These are phyloP conservation scores for Valencia hispanica DNA, from an alignment of 2,797 vertebrate genomes.

Conservation along the genomic window DNA sequence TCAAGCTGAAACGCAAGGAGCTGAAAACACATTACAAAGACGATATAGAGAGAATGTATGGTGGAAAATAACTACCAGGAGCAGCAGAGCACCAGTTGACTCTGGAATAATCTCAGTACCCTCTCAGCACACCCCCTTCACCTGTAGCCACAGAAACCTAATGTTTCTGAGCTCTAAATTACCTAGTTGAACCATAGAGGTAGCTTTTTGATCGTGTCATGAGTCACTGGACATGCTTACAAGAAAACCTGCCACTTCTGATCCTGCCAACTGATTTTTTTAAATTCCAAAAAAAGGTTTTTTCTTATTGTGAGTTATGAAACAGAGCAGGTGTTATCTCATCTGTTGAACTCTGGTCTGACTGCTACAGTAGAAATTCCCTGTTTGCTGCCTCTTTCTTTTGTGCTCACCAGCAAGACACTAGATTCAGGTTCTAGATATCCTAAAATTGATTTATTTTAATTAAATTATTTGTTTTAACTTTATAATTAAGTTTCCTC, in stretches of 20 bases:
- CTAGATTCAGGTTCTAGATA: neutral
- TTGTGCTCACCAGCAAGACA: slow-evolving; percentile 7
- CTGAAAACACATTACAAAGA: slow-evolving; percentile 88
- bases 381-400: slow-evolving; percentile 12
- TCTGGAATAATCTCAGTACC: slow-evolving; percentile 15
- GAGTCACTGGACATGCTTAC: neutral
- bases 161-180: neutral
- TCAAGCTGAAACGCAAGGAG: slow-evolving; percentile 95
- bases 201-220: neutral
- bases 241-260: slow-evolving; percentile 9
- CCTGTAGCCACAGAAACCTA: neutral
- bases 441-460: neutral
- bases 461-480: neutral
- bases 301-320: slow-evolving; percentile 69
- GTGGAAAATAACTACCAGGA: slow-evolving; percentile 78
- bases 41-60: slow-evolving; percentile 94
- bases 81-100: slow-evolving; percentile 23
- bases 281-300: slow-evolving; percentile 26
- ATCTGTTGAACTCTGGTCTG: slow-evolving; percentile 58
- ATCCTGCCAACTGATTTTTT: slow-evolving; percentile 17
- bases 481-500: neutral
- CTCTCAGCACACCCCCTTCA: neutral
- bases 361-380: slow-evolving; percentile 34
- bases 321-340: slow-evolving; percentile 38
- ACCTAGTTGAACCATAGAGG: neutral